These are phyloP conservation scores for Psammodynastes pulverulentus DNA, from an alignment of 2,113 vertebrate genomes.

Conservation along the genomic window DNA sequence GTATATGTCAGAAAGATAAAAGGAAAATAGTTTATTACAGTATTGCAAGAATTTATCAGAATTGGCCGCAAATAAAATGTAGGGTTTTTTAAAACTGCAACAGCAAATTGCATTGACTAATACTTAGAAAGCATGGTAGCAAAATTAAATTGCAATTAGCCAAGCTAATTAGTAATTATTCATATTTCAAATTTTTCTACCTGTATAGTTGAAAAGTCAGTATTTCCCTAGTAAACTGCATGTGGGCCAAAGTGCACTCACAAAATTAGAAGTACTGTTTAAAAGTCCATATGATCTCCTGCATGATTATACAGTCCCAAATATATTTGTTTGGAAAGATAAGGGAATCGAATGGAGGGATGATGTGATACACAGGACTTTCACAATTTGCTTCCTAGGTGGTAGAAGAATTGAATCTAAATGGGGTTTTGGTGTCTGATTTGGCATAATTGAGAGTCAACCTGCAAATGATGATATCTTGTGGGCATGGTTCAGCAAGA, in stretches of 20 bases:
- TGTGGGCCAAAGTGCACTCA: neutral
- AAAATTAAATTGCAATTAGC: neutral
- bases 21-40: neutral
- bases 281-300: neutral
- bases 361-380: neutral
- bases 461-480: neutral
- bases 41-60: neutral
- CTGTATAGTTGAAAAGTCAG: neutral
- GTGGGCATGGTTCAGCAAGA: neutral
- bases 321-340: neutral
- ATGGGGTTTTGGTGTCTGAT: neutral
- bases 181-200: neutral
- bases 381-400: neutral
- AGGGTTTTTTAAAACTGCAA: neutral
- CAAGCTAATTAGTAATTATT: neutral
- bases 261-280: neutral
- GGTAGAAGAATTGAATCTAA: neutral
- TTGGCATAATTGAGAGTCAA: neutral
- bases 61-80: neutral
- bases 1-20: neutral
- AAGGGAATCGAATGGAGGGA: neutral
- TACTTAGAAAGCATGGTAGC: neutral
- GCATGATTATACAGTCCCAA: neutral
- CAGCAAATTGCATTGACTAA: neutral
- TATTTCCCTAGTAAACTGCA: neutral